Percentiles rank a stretch among this genome's conserved stretches.
These are phyloP conservation scores for Pristionchus arcanus DNA, from an alignment of 2,888 invertebrate genomes.

Conservation along the genomic window DNA sequence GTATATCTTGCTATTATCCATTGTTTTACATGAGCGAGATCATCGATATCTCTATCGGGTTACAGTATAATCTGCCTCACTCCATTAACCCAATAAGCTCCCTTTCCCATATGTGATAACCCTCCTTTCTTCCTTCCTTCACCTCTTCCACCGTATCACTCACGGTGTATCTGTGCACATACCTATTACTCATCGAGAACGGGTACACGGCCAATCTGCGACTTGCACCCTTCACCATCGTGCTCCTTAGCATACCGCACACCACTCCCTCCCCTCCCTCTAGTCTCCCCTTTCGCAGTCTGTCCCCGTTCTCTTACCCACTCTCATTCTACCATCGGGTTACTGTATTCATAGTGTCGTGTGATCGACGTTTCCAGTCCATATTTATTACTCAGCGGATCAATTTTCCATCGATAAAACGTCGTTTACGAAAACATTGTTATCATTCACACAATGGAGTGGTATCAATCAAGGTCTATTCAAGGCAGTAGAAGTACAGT, in stretches of 20 bases:
- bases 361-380: slow-evolving; percentile 30
- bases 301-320: slow-evolving; percentile 1
- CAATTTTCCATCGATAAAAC: slow-evolving; percentile 39
- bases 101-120: not conserved
- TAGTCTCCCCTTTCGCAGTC: slow-evolving; percentile 22
- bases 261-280: not conserved
- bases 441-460: slow-evolving; percentile 42
- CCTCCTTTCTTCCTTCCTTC: slow-evolving; percentile 18
- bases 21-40: not conserved
- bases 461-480: slow-evolving; percentile 24
- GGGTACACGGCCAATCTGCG: slow-evolving; percentile 38
- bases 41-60: slow-evolving; percentile 10
- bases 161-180: slow-evolving; percentile 46
- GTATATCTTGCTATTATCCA: not conserved
- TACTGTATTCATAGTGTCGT: slow-evolving; percentile 34
- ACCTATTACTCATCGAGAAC: slow-evolving; percentile 17
- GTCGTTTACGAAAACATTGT: slow-evolving; percentile 38
- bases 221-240: slow-evolving; percentile 29
- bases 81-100: slow-evolving; percentile 8
- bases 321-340: not conserved
- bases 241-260: slow-evolving; percentile 26
- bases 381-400: slow-evolving; percentile 42
- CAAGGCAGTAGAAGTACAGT: slow-evolving; percentile 33
- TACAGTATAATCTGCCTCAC: slow-evolving; percentile 29
- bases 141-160: slow-evolving; percentile 42